phyloP scores from a whole-genome alignment of 2,113 vertebrate species.

The Limanda limanda region DNA sequence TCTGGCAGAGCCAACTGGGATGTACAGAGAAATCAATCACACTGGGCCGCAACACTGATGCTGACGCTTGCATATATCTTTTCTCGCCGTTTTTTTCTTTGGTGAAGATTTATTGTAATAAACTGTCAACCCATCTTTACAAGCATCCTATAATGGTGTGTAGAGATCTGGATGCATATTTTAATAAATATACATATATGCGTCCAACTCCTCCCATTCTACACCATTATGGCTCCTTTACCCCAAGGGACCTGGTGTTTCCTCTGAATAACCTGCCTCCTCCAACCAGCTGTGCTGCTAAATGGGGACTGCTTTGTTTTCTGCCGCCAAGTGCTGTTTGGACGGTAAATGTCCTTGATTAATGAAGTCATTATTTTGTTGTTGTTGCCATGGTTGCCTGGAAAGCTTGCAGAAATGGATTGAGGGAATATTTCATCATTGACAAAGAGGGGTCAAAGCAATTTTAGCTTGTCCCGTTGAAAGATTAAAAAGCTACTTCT shows the following conservation, averaged over 20 bases:
- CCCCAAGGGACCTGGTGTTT: conserved; percentile 16
- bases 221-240: neutral
- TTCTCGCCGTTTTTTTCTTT: neutral
- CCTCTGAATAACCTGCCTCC: conserved; percentile 48
- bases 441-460: conserved; percentile 68
- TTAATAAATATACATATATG: neutral
- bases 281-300: conserved; percentile 51
- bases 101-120: conserved; percentile 56
- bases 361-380: conserved; percentile 57
- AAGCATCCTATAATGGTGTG: conserved; percentile 37
- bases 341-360: conserved; percentile 70
- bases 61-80: conserved; percentile 46
- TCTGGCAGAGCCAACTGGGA: conserved; percentile 45
- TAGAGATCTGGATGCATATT: conserved; percentile 9
- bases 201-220: neutral
- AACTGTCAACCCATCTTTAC: conserved; percentile 49
- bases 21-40: conserved; percentile 49
- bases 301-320: conserved; percentile 64
- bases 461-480: conserved; percentile 35
- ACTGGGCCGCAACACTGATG: conserved; percentile 34
- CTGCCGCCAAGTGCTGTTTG: conserved; percentile 64
- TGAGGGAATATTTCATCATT: conserved; percentile 44
- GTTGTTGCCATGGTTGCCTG: conserved; percentile 46
- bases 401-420: conserved; percentile 39
- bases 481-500: conserved; percentile 54